Percentiles rank a stretch among this genome's conserved stretches.
Evolutionary conservation across 2,797 vertebrate species (phyloP).

Genomic region (Pangasius krempfi): DNA sequence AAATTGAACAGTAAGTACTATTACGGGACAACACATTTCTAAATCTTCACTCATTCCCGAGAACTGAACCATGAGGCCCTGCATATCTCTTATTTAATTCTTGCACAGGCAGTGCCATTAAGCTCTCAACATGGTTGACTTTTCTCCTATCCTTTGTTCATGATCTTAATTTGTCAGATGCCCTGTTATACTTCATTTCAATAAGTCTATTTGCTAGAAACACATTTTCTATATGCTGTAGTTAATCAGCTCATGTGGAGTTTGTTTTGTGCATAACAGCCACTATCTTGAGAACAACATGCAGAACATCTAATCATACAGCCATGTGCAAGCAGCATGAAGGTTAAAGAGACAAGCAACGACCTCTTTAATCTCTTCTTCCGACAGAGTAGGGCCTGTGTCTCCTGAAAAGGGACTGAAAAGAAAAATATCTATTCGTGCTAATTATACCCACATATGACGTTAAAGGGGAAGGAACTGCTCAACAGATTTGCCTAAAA

Average conservation of each 20-base stretch:
- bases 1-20: neutral
- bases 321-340: constrained; percentile 49
- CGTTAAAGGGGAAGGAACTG: constrained; percentile 56
- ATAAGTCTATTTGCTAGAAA: neutral
- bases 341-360: constrained; percentile 62
- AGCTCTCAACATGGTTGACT: neutral
- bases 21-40: neutral
- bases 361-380: constrained; percentile 35
- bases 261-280: constrained; percentile 7
- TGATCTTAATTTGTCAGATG: neutral
- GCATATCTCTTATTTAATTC: neutral
- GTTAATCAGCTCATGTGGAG: constrained; percentile 11
- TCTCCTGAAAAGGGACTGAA: constrained; percentile 60
- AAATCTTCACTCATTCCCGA: neutral
- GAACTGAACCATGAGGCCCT: neutral
- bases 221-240: neutral
- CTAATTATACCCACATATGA: constrained; percentile 63
- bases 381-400: constrained; percentile 24
- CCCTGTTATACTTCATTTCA: neutral
- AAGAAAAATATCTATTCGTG: constrained; percentile 63
- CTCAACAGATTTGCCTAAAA: constrained; percentile 28
- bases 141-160: neutral
- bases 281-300: constrained; percentile 5
- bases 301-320: constrained; percentile 32
- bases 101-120: neutral